Evolutionary conservation across 2,888 invertebrate species (phyloP).

Genomic region (Dendrolimus pini): DNA sequence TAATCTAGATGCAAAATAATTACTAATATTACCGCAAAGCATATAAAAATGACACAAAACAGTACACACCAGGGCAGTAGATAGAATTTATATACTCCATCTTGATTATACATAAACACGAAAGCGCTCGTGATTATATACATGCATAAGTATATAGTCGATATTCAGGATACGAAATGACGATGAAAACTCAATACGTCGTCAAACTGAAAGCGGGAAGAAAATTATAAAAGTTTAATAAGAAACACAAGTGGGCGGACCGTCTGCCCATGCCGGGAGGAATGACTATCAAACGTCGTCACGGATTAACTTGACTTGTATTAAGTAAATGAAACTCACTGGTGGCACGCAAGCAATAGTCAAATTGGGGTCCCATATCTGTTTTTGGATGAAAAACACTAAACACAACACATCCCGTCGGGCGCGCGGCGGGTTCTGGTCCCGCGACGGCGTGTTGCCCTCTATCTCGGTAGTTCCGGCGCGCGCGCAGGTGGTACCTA

Average conservation of each 20-base stretch:
- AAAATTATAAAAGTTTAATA: slow-evolving; percentile 30
- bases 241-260: neutral
- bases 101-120: slow-evolving; percentile 4
- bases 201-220: slow-evolving; percentile 14
- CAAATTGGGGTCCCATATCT: slow-evolving; percentile 69
- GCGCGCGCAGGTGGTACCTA: slow-evolving; percentile 55
- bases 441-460: slow-evolving; percentile 18
- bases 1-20: too few species aligned
- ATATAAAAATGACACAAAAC: too few species aligned
- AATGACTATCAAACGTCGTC: too few species aligned
- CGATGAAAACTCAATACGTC: slow-evolving; percentile 11
- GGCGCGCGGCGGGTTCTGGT: slow-evolving; percentile 57
- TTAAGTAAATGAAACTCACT: slow-evolving; percentile 46
- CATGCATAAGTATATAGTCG: neutral
- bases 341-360: slow-evolving; percentile 66
- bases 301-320: neutral
- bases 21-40: too few species aligned
- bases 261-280: too few species aligned
- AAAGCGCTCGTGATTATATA: neutral
- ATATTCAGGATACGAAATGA: neutral
- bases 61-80: neutral
- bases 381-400: slow-evolving; percentile 28
- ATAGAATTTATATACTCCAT: neutral
- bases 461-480: slow-evolving; percentile 29
- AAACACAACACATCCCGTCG: slow-evolving; percentile 68